These are phyloP conservation scores for Bombus huntii DNA, from an alignment of 1,140 invertebrate genomes.

Conservation along the genomic window DNA sequence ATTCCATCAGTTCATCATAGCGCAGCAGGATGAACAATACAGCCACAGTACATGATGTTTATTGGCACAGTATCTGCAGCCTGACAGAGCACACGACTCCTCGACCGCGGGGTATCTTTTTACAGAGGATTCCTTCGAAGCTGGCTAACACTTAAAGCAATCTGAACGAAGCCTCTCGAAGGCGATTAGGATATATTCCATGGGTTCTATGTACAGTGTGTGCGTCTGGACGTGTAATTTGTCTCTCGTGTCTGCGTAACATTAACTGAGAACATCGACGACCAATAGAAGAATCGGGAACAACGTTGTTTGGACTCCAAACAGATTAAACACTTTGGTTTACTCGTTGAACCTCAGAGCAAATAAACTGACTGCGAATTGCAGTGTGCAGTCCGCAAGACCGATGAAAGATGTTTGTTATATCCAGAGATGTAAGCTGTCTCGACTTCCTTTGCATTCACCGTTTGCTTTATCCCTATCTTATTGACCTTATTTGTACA, in stretches of 20 bases:
- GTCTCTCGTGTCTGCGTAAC: conserved; percentile 23
- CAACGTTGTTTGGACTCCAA: conserved; percentile 8
- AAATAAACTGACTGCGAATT: not conserved
- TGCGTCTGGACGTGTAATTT: conserved; percentile 1
- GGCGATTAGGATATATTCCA: conserved; percentile 39
- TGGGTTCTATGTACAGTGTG: conserved; percentile 46
- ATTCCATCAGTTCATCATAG: not conserved
- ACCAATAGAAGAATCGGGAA: not conserved
- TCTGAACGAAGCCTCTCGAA: conserved; percentile 55
- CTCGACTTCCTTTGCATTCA: not conserved
- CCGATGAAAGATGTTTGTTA: not conserved
- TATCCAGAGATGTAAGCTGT: not conserved
- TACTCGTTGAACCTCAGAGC: too few species aligned
- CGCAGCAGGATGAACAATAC: not conserved
- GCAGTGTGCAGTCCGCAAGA: too few species aligned
- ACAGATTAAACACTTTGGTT: not conserved
- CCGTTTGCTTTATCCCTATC: not conserved
- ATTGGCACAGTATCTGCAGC: not conserved
- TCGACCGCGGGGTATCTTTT: conserved; percentile 42
- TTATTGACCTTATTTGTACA: not conserved
- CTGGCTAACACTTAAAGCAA: conserved; percentile 75
- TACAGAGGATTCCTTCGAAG: conserved; percentile 62
- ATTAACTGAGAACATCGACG: not conserved
- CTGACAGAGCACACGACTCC: conserved; percentile 24
- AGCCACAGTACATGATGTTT: not conserved